Base-by-base conservation (phyloP, 2,797 vertebrate species). In the Coreius guichenoti region DNA sequence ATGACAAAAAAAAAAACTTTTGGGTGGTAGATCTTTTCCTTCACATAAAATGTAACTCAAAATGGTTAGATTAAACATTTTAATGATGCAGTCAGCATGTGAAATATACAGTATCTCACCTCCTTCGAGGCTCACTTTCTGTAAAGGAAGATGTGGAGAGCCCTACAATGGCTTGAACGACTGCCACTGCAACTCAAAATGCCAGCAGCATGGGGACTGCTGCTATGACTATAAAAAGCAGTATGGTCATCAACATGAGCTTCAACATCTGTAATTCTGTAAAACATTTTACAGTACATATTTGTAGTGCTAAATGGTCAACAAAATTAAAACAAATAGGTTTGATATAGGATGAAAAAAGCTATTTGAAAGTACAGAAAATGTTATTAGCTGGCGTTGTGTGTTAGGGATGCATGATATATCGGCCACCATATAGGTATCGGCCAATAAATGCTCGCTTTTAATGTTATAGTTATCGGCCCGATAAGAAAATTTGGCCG, bases 171-270 rank as follows among this genome's bases (percentile, higher is more conserved):
- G 86, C 76, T 87, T 91, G 70, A 93, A 95, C 68, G 0, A 90
- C 54, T 94, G 94, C 83, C 93, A 94, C 91, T 94, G 93, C 86
- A 93, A 94, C 90, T 88, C 90, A 81, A 87, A 90, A 84, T 94
- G 93, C 36, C 0, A 19, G 36, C 58, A 91, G 51, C 16, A 91
- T 86, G 87, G 89, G 3, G 93, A 94, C 90, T 94, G 93, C 88
- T 94, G 93, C 90, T 88, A 68, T 2, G 89, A 95, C 91, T 94
- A 90, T 65, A 2, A 72, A 65, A 0, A 87, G 1, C 56, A 91
- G 49, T 94, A 93, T 86, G 75, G 74, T 39, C 19, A 87, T 92
- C 80, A 29, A 90, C 89, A 70, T 14, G 43, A 69, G 51, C 19
- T 23, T 69, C 0, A 74, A 51, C 26, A 63, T 33, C 3, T 3